Percentiles rank a stretch among this genome's conserved stretches.
These are phyloP conservation scores for Synchiropus splendidus DNA, from an alignment of 2,113 vertebrate genomes.

Conservation along the genomic window DNA sequence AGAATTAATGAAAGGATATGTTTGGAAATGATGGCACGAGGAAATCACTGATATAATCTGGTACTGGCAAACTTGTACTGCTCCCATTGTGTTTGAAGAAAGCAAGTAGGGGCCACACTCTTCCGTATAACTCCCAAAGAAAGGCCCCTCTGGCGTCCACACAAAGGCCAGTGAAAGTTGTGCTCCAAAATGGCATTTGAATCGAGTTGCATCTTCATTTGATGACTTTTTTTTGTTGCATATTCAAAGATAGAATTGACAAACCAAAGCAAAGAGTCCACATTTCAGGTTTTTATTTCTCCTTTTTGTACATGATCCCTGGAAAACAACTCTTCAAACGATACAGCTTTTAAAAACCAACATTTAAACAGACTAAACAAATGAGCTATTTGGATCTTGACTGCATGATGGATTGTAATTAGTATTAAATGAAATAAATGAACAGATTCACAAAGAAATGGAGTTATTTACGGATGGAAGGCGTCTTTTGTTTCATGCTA, in stretches of 20 bases:
- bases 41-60: too few relatives aligned
- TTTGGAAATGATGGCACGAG: too few relatives aligned
- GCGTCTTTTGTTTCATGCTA: constrained; percentile 53
- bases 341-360: constrained; percentile 64
- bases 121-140: too few relatives aligned
- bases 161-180: too few relatives aligned
- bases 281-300: constrained; percentile 66
- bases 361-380: constrained; percentile 66
- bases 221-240: too few relatives aligned
- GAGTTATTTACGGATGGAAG: constrained; percentile 57
- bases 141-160: too few relatives aligned
- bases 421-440: constrained; percentile 56
- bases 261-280: constrained; percentile 36
- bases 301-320: constrained; percentile 60
- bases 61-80: too few relatives aligned
- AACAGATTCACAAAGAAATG: constrained; percentile 59
- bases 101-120: too few relatives aligned
- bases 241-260: not conserved
- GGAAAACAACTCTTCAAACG: constrained; percentile 67
- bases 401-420: constrained; percentile 43
- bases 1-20: too few relatives aligned
- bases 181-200: too few relatives aligned
- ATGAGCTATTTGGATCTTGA: constrained; percentile 52
- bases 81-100: too few relatives aligned
- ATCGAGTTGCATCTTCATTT: too few relatives aligned